A percentile compares a stretch with the other conserved stretches of the same genome.
phyloP scores from a whole-genome alignment of 1,140 invertebrate genomes.

The Agrypnia vestita region DNA sequence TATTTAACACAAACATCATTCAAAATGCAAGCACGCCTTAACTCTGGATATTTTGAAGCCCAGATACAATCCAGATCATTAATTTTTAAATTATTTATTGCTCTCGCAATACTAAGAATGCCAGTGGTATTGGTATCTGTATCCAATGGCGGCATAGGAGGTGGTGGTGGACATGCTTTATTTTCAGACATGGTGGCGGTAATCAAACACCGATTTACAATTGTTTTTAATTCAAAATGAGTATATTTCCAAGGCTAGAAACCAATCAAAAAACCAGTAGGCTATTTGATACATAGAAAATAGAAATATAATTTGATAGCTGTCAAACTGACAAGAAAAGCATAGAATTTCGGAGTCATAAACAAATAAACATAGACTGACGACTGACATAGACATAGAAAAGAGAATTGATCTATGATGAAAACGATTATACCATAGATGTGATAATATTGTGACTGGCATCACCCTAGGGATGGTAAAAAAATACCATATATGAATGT shows the following conservation, averaged over 20 bases:
- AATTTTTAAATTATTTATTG: constrained; percentile 1
- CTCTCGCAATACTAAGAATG: neutral
- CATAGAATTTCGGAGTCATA: neutral
- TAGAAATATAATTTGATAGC: too few relatives aligned
- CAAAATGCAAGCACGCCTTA: constrained; percentile 70
- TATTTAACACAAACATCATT: constrained; percentile 66
- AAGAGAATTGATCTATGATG: neutral
- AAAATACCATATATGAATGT: too few relatives aligned
- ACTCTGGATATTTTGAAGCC: constrained; percentile 66
- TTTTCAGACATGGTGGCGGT: constrained; percentile 30
- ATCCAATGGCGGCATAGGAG: constrained; percentile 33
- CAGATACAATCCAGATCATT: constrained; percentile 63
- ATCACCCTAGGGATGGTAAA: too few relatives aligned
- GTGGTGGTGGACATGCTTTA: constrained; percentile 35
- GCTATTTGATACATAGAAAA: too few relatives aligned
- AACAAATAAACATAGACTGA: neutral
- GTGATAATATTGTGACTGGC: too few relatives aligned
- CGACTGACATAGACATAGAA: too few relatives aligned
- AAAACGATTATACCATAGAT: neutral
- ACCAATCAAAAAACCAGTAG: too few relatives aligned
- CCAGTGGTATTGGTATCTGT: neutral
- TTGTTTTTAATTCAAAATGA: too few relatives aligned
- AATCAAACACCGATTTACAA: neutral
- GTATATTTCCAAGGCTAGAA: too few relatives aligned
- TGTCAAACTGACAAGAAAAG: neutral